Conservation (phyloP, 2,113 vertebrate genomes). For the Callorhinus ursinus region DNA sequence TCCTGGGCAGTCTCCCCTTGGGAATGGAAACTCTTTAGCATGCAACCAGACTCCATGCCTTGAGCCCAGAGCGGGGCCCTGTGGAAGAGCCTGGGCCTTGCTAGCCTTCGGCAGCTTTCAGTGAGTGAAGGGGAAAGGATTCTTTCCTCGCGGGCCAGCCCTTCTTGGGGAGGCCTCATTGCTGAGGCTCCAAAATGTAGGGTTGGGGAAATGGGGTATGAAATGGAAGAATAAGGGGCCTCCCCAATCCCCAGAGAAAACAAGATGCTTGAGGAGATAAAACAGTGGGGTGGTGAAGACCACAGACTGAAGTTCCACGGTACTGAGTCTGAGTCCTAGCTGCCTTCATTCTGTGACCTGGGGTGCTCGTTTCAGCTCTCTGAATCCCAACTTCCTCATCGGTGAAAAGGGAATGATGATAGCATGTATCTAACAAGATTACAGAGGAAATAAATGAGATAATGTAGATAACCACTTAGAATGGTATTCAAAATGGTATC, state of each 20-base stretch:
- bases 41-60: slow-evolving; percentile 36
- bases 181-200: not conserved
- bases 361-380: not conserved
- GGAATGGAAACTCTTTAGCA: slow-evolving; percentile 67
- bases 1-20: slow-evolving; percentile 61
- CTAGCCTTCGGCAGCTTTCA: slow-evolving; percentile 7
- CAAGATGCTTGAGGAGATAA: not conserved
- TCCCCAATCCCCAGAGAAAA: not conserved
- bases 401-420: not conserved
- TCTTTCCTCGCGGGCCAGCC: slow-evolving; percentile 47
- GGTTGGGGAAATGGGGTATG: not conserved
- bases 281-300: not conserved
- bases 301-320: not conserved
- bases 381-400: not conserved
- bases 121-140: not conserved
- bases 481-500: not conserved
- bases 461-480: not conserved
- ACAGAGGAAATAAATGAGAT: slow-evolving; percentile 14
- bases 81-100: not conserved
- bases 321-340: not conserved
- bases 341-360: slow-evolving; percentile 2
- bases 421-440: not conserved
- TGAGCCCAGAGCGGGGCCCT: not conserved
- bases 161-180: not conserved
- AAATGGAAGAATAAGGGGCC: not conserved